Evolutionary conservation across 2,113 vertebrate species (phyloP).

Genomic region (Zootoca vivipara): DNA sequence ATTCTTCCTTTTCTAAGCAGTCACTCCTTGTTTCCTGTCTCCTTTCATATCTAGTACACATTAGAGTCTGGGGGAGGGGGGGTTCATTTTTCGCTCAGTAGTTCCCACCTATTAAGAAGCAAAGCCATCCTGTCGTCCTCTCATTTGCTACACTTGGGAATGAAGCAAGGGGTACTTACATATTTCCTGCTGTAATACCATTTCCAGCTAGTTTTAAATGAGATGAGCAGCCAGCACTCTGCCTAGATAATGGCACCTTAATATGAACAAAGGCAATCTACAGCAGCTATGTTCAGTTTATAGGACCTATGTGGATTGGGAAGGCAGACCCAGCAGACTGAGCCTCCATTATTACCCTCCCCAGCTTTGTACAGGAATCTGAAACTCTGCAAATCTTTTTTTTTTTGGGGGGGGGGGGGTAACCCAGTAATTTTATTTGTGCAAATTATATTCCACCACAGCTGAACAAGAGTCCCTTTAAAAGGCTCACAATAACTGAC

Average conservation of each 20-base stretch:
- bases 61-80: neutral
- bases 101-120: constrained; percentile 49
- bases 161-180: constrained; percentile 48
- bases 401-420: constrained; percentile 11
- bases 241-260: constrained; percentile 51
- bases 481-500: constrained; percentile 55
- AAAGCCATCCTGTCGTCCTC: constrained; percentile 33
- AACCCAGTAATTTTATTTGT: constrained; percentile 58
- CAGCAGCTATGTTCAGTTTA: constrained; percentile 50
- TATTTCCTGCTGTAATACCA: constrained; percentile 64
- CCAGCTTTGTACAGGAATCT: constrained; percentile 36
- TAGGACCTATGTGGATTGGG: constrained; percentile 44
- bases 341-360: constrained; percentile 60
- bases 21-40: constrained; percentile 45
- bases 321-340: constrained; percentile 45
- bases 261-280: constrained; percentile 59
- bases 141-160: constrained; percentile 55
- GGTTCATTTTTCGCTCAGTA: constrained; percentile 36
- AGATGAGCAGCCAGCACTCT: constrained; percentile 53
- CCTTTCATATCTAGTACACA: constrained; percentile 14
- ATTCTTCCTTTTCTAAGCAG: constrained; percentile 38
- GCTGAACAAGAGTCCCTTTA: constrained; percentile 42
- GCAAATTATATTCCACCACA: constrained; percentile 56
- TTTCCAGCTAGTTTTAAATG: constrained; percentile 58
- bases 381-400: constrained; percentile 49